Evolutionary conservation across 2,797 vertebrate genomes (phyloP), one percentile per base, ranked within the genome.

Genomic region (Malurus leucopterus): DNA sequence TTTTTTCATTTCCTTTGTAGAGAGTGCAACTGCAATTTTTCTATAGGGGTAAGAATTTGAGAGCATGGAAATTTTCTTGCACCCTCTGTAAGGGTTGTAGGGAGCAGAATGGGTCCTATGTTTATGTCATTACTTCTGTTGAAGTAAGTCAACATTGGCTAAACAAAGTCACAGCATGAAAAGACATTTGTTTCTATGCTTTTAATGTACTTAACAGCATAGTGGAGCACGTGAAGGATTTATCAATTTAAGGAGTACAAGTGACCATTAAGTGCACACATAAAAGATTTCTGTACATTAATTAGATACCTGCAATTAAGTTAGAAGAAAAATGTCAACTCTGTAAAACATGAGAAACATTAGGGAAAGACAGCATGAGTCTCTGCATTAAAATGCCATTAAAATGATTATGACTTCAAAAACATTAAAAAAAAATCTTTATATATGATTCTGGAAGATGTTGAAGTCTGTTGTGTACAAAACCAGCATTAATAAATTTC

Each of bases 341-440:
- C 30, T 80, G 20, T 80, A 72, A 90, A 72, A 91, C 38, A 40
- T 67, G 46, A 85, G 53, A 65, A 83, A 47, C 63, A 43, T 75
- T 86, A 86, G 49, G 53, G 38, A 73, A 84, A 90, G 57, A 78
- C 76, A 94, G 63, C 76, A 43, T 69, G 62, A 58, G 72, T 40
- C 73, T 90, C 29, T 55, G 70, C 73, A 92, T 95, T 89, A 90
- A 90, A 89, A 81, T 86, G 53, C 57, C 67, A 91, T 92, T 94
- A 84, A 84, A 82, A 82, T 58, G 3, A 65, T 91, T 70, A 88
- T 68, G 32, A 71, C 22, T 76, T 79, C 43, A 84, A 63, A 80
- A 74, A 22, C 30, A 73, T 47, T 9, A 15, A 55, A 88, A 78
- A 62, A 64, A 20, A 23, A 14, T 41, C 24, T 75, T 43, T 57